These are phyloP conservation scores for Tachuris rubrigastra DNA, from an alignment of 2,113 vertebrate genomes.

Conservation along the genomic window DNA sequence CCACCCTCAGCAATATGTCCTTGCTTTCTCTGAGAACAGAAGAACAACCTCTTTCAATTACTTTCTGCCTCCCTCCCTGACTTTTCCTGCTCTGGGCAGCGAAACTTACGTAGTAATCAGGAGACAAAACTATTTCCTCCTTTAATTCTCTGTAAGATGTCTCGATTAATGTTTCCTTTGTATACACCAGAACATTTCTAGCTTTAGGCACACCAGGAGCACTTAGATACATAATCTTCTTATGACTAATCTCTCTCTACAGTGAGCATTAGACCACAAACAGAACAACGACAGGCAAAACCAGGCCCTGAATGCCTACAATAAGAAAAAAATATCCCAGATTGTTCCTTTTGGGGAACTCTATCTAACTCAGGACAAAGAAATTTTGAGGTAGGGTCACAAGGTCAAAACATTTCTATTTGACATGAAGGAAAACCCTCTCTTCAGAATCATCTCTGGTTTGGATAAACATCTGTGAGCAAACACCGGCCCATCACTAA, in stretches of 20 bases:
- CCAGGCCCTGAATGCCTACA: neutral
- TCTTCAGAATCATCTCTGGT: neutral
- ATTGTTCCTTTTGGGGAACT: neutral
- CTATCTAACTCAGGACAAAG: neutral
- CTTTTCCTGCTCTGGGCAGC: neutral
- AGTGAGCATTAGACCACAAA: neutral
- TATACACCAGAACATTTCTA: neutral
- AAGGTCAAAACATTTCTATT: neutral
- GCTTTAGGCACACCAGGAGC: slow-evolving; percentile 1
- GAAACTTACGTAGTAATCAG: neutral
- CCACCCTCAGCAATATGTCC: neutral
- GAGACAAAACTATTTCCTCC: slow-evolving; percentile 20
- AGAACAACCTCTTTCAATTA: neutral
- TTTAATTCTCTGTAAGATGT: slow-evolving; percentile 34
- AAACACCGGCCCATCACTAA: neutral
- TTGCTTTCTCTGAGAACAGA: neutral
- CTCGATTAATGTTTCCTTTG: slow-evolving; percentile 52
- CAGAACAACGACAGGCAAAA: slow-evolving; percentile 4
- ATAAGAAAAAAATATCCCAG: neutral
- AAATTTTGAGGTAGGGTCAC: neutral
- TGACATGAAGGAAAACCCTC: neutral
- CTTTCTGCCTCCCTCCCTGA: neutral
- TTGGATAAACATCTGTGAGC: neutral
- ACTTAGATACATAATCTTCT: neutral
- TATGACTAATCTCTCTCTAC: neutral